phyloP scores from a whole-genome alignment of 2,113 vertebrate species.

The Lathamus discolor region DNA sequence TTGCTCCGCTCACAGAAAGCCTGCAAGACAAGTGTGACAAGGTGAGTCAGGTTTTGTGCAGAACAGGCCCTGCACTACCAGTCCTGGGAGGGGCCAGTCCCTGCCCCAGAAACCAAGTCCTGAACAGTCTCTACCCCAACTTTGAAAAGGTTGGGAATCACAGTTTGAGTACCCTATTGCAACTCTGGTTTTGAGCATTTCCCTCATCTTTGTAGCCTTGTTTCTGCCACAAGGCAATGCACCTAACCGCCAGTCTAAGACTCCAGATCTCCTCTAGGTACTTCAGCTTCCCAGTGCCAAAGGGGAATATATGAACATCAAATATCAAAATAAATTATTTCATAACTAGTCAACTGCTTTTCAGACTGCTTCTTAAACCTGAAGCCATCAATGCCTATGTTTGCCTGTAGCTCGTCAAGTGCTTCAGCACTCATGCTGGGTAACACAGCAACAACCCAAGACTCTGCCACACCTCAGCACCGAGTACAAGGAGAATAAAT shows the following conservation, averaged over 20 bases:
- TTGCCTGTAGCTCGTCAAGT: neutral
- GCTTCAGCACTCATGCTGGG: neutral
- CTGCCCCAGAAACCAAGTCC: neutral
- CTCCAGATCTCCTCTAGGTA: neutral
- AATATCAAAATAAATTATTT: neutral
- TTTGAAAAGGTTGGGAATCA: neutral
- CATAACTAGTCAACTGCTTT: neutral
- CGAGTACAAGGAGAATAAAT: neutral
- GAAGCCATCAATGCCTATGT: fast-evolving
- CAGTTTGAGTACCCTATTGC: neutral
- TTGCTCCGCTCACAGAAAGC: neutral
- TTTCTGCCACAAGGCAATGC: neutral
- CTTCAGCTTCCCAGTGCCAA: neutral
- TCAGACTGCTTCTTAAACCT: neutral
- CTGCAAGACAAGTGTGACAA: neutral
- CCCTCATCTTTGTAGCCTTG: neutral
- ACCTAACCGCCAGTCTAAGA: neutral
- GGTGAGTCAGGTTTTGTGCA: neutral
- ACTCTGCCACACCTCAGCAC: neutral
- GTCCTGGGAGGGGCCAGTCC: neutral
- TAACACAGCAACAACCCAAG: neutral
- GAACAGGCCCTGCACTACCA: neutral
- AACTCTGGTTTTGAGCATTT: neutral
- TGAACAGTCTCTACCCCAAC: neutral
- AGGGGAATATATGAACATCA: neutral